These are phyloP conservation scores for Hirudinaria manillensis DNA, from an alignment of 2,888 invertebrate species.

Conservation along the genomic window DNA sequence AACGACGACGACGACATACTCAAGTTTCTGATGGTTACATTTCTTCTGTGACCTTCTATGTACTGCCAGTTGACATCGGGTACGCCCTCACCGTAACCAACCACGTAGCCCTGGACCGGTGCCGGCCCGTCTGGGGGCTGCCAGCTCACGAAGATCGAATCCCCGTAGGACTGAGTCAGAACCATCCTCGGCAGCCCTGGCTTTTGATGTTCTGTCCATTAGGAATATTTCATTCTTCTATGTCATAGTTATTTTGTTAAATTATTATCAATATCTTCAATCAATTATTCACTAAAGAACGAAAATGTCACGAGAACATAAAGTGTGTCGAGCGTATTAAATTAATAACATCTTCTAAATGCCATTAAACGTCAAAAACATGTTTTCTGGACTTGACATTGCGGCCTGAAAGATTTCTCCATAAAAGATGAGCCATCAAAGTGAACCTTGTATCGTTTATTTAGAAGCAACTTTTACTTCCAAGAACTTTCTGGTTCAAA, in stretches of 20 bases:
- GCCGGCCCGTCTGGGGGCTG: constrained; percentile 36
- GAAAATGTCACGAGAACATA: too few relatives aligned
- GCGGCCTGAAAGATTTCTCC: neutral
- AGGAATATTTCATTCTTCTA: constrained; percentile 30
- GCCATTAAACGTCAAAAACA: neutral
- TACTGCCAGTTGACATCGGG: constrained; percentile 42
- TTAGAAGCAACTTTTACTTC: neutral
- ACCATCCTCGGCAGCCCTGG: constrained; percentile 37
- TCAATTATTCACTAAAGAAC: neutral
- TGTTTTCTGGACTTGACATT: neutral
- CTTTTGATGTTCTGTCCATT: neutral
- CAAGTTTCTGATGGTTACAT: constrained; percentile 40
- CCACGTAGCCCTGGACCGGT: constrained; percentile 39
- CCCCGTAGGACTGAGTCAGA: constrained; percentile 36
- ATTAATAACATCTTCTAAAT: too few relatives aligned
- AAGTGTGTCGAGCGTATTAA: too few relatives aligned
- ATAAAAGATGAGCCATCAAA: too few relatives aligned
- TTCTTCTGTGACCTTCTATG: constrained; percentile 36
- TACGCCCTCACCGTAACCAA: constrained; percentile 41
- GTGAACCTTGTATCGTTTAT: neutral
- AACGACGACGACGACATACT: constrained; percentile 24
- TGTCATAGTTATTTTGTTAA: neutral
- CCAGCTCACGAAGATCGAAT: constrained; percentile 40
- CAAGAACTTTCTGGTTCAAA: neutral
- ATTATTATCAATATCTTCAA: neutral